Evolutionary conservation across 1,140 invertebrate species (phyloP), one percentile per base, ranked within the genome.

Genomic region (Probaryconus sp.): DNA sequence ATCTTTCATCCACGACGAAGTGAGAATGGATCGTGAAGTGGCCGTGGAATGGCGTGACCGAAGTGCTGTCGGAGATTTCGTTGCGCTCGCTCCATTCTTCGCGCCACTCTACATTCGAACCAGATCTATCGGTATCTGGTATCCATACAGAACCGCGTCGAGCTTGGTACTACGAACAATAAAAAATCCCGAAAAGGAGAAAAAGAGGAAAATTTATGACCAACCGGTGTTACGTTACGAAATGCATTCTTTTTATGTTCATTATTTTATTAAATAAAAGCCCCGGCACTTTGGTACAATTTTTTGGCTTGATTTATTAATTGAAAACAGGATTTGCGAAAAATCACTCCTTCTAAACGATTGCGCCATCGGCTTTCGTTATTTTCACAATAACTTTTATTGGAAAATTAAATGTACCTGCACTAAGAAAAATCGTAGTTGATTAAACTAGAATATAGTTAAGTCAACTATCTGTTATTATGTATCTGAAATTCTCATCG

Each of bases 1-100:
- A 76, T 76, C 74, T 76, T 72, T 76, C 74, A 76, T 76, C 74
- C 74, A 63, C 68, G 63, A 70, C 68, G 67, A 72, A 72, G 68
- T 72, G 74, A 76, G 74, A 72, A 76, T 72, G 56, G 73, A 76
- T 76, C 73, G 73, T 67, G 73, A 70, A 76, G 67, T 76, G 61
- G 73, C 72, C 65, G 55, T 76, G 61, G 55, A 76, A 76, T 76
- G 67, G 73, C 67, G 65, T 64, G 73, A 64, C 61, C 73, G 65
- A 76, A 76, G 73, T 70, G 73, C 72, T 72, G 69, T 72, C 68
- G 60, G 68, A 72, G 68, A 72, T 72, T 72, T 53, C 69, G 45
- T 31, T 28, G 47, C 61, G 73, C 48, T 70, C 65, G 51, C 67
- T 67, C 61, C 73, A 70, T 70, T 76, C 73, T 76, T 76, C 67